Base-by-base conservation (phyloP, 2,113 vertebrate species). In the Neodon shergylaensis region DNA sequence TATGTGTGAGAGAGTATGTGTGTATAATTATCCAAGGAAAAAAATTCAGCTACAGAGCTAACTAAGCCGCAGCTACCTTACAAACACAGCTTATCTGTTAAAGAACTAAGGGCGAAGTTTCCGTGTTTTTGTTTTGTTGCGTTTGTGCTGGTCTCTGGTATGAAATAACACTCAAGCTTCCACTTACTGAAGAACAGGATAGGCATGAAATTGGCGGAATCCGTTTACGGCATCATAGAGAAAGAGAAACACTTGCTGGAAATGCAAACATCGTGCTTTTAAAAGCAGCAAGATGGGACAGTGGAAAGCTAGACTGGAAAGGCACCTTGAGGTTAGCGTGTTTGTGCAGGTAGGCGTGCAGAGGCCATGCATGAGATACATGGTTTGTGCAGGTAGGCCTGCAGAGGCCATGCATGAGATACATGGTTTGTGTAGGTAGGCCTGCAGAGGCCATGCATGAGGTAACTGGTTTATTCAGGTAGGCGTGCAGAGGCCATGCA, bases 51-150 rank as follows among this genome's bases (percentile, higher is more conserved):
- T 96, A 90, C 74, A 88, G 77, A 87, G 54, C 94, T 86, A 89
- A 86, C 77, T 87, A 58, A 82, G 39, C 16, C 28, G 7, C 17
- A 14, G 66, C 44, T 94, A 58, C 54, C 12, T 85, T 77, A 61
- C 26, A n/a, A 93, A 72, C 58, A 95, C 66, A 91, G 78, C 31
- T n/a, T 63, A 85, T 49, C 77, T 42, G 54, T 81, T 58, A 22
- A 94, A 91, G 66, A 92, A 98, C 90, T 91, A 74, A 94, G 61
- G 63, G 94, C 33, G 47, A 94, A 93, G 95, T 87, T 54, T 65
- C 36, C 83, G 21, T 83, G 13, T 68, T 87, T 95, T 95, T 86
- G 19, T 58, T 58, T 58, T 58, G 54, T 58, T 58, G 54, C 0
- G 1, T 65, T 83, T 49, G 26, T 86, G 44, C 90, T 65, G 39